These are phyloP conservation scores for Vultur gryphus DNA, from an alignment of 2,797 vertebrate species.

Conservation along the genomic window DNA sequence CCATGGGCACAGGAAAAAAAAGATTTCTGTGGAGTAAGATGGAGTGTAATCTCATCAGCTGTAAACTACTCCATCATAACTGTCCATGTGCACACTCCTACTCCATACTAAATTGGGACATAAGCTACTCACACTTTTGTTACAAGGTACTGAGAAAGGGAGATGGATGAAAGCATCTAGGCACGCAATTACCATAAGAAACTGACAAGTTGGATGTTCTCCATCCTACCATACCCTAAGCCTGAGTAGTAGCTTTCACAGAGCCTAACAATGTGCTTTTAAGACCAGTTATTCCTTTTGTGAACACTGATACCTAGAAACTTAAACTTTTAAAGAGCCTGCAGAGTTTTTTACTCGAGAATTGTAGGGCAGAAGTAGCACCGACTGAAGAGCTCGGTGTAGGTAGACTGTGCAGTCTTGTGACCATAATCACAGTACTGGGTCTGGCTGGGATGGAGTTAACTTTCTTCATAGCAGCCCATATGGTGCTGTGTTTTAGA, in stretches of 20 bases:
- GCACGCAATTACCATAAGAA: not conserved
- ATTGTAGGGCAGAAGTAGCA: not conserved
- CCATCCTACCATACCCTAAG: not conserved
- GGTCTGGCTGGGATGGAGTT: not conserved
- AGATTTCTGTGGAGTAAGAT: not conserved
- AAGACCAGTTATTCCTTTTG: not conserved
- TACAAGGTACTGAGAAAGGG: not conserved
- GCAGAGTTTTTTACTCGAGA: not conserved
- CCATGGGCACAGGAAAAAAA: not conserved
- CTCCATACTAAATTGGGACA: not conserved
- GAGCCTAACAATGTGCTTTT: not conserved
- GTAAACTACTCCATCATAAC: constrained; percentile 16
- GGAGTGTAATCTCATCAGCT: not conserved
- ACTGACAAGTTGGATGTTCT: not conserved
- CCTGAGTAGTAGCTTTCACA: not conserved
- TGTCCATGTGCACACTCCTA: constrained; percentile 9
- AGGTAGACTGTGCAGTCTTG: not conserved
- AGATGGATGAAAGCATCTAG: not conserved
- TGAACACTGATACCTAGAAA: not conserved
- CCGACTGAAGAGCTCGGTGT: not conserved
- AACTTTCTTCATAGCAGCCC: not conserved
- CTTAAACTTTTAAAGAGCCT: not conserved
- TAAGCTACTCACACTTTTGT: not conserved
- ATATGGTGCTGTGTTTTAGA: not conserved
- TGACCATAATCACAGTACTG: not conserved